Base-by-base conservation (phyloP, 2,113 vertebrate species). In the Procavia capensis region DNA sequence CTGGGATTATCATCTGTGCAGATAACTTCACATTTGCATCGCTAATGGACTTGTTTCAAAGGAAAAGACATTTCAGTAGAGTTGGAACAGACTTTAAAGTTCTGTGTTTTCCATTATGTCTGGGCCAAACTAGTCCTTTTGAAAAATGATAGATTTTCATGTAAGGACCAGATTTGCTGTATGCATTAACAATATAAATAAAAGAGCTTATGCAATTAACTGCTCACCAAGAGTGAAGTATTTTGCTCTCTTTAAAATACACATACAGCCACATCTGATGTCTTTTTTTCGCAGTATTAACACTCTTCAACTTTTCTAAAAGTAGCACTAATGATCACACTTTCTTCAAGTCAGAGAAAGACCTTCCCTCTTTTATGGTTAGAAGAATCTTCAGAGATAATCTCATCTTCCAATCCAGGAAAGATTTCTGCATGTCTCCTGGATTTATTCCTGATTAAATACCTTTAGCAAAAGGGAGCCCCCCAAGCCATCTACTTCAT, bases 11-110 rank as follows among this genome's bases (percentile, higher is more conserved):
- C 93, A 72, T 80, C 90, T 96, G 82, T 93, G 70, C 82, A 92
- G 92, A 97, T 96, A 96, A 93, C 85, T 93, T 54, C 45, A 79
- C 41, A 80, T 95, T 96, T 97, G 85, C 85, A 94, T 96, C 68
- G 36, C 95, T 95, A 92, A 96, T 92, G 96, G 94, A 88, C 79
- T 94, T 92, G 74, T 96, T 97, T 95, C 92, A 96, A 96, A 96
- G 83, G 24, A 29, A 79, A 85, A 83, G 85, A 66, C 82, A 92
- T 91, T 94, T 95, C 88, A 76, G 64, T 27, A 85, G 94, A 43
- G 43, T 78, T 96, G 88, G 59, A 91, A 61, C 72, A 16, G 34
- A 75, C 41, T 93, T 95, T 66, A 76, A 76, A 75, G 81, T 92
- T 93, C 80, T 89, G 47, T 96, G 91, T 96, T 90, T 91, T 84